Evolutionary conservation across 2,797 vertebrate genomes (phyloP).

Genomic region (Cottoperca gobio): DNA sequence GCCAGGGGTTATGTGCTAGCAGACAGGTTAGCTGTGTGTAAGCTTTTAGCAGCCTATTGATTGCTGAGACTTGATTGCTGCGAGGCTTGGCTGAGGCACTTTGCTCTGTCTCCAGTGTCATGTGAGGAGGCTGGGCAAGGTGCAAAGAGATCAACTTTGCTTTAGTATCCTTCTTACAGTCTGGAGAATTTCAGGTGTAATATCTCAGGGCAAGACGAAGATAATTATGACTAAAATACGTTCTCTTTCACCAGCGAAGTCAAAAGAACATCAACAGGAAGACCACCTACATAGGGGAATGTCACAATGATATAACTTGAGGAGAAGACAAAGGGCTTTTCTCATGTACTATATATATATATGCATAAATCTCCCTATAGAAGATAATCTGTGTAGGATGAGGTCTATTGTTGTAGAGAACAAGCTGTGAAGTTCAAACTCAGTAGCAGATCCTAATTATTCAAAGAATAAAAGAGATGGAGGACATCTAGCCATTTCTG

Average conservation of each 20-base stretch:
- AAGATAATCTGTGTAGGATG: slow-evolving; percentile 53
- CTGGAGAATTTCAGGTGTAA: slow-evolving; percentile 6
- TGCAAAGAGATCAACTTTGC: slow-evolving; percentile 35
- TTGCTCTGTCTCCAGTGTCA: slow-evolving; percentile 65
- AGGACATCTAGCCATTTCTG: slow-evolving; percentile 44
- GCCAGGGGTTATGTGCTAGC: slow-evolving; percentile 49
- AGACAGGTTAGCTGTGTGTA: slow-evolving; percentile 57
- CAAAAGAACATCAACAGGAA: slow-evolving; percentile 31
- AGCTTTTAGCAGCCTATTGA: slow-evolving; percentile 74
- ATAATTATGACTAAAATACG: slow-evolving; percentile 22
- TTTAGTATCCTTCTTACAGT: slow-evolving; percentile 32
- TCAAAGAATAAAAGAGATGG: slow-evolving; percentile 46
- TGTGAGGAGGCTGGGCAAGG: slow-evolving; percentile 43
- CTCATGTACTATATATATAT: slow-evolving; percentile 15
- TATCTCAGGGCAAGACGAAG: slow-evolving; percentile 19
- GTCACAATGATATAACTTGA: slow-evolving; percentile 22
- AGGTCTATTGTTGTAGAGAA: slow-evolving; percentile 63
- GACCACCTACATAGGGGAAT: slow-evolving; percentile 58
- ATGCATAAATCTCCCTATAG: slow-evolving; percentile 46
- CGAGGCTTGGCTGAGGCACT: slow-evolving; percentile 61
- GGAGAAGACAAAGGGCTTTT: slow-evolving; percentile 46
- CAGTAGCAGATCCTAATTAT: slow-evolving; percentile 55
- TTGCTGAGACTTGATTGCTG: slow-evolving; percentile 49
- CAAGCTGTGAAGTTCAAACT: slow-evolving; percentile 57
- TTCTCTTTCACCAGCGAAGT: slow-evolving; percentile 38